Evolutionary conservation across 2,113 vertebrate species (phyloP).

Genomic region (Rattus norvegicus): DNA sequence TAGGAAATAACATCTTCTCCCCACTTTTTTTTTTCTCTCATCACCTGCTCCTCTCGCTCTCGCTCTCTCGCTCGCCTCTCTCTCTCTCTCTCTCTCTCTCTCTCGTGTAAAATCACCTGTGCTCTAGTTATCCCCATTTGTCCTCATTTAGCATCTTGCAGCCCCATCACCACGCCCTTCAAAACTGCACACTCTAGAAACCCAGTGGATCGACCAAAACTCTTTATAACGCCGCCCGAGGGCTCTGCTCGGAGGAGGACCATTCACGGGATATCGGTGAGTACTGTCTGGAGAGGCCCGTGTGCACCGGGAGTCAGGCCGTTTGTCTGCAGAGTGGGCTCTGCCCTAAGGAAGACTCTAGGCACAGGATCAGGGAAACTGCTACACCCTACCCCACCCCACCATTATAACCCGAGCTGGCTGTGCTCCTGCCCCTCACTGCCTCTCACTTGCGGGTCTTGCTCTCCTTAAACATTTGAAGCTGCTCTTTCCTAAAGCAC

Average conservation of each 20-base stretch:
- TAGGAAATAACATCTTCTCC: slow-evolving; percentile 88
- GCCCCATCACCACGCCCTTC: slow-evolving; percentile 94
- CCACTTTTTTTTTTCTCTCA: slow-evolving; percentile 87
- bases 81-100: slow-evolving; percentile 81
- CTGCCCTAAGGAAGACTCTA: accelerated
- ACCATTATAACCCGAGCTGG: background rate
- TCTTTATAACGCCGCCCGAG: slow-evolving; percentile 86
- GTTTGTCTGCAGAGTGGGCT: background rate
- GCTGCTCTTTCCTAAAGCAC: background rate
- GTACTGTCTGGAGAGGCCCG: slow-evolving; percentile 36
- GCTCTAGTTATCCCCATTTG: slow-evolving; percentile 97
- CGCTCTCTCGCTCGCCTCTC: too few relatives aligned
- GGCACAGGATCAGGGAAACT: background rate
- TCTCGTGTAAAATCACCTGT: slow-evolving; percentile 85
- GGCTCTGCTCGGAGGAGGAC: slow-evolving; percentile 87
- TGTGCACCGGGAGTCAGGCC: background rate
- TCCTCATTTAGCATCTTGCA: slow-evolving; percentile 99
- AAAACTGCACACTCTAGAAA: slow-evolving; percentile 92
- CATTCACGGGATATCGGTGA: slow-evolving; percentile 83
- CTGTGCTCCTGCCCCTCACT: background rate
- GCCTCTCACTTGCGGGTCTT: background rate
- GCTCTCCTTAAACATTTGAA: background rate
- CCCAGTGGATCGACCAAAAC: slow-evolving; percentile 90
- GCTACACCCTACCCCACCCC: accelerated
- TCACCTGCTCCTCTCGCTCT: slow-evolving; percentile 79